A percentile compares a stretch with the other conserved stretches of the same genome.
These are phyloP conservation scores for Tenebrosternarchus preto DNA, from an alignment of 2,113 vertebrate genomes.

Conservation along the genomic window DNA sequence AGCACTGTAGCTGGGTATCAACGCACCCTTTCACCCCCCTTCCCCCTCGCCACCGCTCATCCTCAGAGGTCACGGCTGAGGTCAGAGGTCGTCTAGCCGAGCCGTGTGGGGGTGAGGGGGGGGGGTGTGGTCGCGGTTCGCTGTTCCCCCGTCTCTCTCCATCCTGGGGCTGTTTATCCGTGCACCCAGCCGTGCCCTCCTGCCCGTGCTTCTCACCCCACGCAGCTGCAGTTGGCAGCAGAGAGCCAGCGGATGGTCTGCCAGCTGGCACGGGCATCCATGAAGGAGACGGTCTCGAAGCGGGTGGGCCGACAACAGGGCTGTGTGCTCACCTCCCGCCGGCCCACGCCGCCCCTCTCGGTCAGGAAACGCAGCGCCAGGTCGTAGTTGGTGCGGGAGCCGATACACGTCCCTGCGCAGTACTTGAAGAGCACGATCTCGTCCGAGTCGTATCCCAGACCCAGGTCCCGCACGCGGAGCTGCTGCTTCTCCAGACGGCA, in stretches of 20 bases:
- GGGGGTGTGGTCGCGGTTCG: neutral
- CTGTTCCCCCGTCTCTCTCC: neutral
- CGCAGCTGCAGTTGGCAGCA: slow-evolving; percentile 85
- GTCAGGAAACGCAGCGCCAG: slow-evolving; percentile 78
- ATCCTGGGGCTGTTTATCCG: slow-evolving; percentile 27
- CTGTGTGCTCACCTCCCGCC: slow-evolving; percentile 70
- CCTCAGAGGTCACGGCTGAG: neutral
- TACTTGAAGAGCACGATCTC: slow-evolving; percentile 89
- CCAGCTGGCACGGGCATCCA: slow-evolving; percentile 86
- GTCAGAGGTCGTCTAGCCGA: too few relatives aligned
- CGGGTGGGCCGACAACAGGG: slow-evolving; percentile 88
- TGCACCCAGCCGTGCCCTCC: too few relatives aligned
- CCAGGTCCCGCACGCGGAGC: slow-evolving; percentile 84
- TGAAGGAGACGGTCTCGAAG: slow-evolving; percentile 87
- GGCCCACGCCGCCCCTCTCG: slow-evolving; percentile 66
- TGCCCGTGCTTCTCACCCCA: slow-evolving; percentile 73
- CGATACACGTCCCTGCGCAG: slow-evolving; percentile 84
- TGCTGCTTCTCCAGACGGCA: slow-evolving; percentile 81
- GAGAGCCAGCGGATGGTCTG: slow-evolving; percentile 83
- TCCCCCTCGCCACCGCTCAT: neutral
- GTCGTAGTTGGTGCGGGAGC: slow-evolving; percentile 81
- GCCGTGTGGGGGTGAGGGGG: too few relatives aligned
- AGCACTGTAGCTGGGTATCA: neutral
- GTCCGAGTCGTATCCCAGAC: slow-evolving; percentile 85
- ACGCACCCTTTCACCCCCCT: too few relatives aligned